These are phyloP conservation scores for Drosophila micromelanica DNA, from an alignment of 1,140 invertebrate genomes.

Conservation along the genomic window DNA sequence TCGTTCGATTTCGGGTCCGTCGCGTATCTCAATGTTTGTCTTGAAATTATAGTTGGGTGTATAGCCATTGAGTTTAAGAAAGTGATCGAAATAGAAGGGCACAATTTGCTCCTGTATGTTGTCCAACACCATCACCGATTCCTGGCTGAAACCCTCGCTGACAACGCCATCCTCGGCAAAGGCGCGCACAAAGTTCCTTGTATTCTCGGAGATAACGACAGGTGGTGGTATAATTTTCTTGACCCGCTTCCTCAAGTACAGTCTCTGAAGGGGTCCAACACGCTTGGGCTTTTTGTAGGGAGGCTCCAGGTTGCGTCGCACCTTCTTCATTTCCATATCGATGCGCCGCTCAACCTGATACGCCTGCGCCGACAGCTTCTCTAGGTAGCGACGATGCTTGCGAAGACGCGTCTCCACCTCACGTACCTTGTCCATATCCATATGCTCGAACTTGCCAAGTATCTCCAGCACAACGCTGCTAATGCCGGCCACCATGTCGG, in stretches of 20 bases:
- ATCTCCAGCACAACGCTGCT: slow-evolving; percentile 68
- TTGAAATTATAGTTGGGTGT: slow-evolving; percentile 82
- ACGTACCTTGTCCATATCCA: slow-evolving; percentile 59
- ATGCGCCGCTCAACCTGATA: slow-evolving; percentile 75
- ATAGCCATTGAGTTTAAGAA: slow-evolving; percentile 79
- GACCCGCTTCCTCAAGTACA: slow-evolving; percentile 52
- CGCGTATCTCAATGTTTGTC: slow-evolving; percentile 72
- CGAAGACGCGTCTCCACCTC: slow-evolving; percentile 55
- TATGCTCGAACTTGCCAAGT: slow-evolving; percentile 63
- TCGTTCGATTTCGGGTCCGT: slow-evolving; percentile 67
- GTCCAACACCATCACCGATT: slow-evolving; percentile 57
- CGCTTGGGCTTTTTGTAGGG: slow-evolving; percentile 64
- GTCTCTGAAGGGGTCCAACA: slow-evolving; percentile 56
- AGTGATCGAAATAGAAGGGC: slow-evolving; percentile 83
- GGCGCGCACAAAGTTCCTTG: slow-evolving; percentile 69
- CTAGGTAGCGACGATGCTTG: slow-evolving; percentile 51
- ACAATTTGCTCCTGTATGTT: slow-evolving; percentile 77
- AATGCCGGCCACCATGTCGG: slow-evolving; percentile 76
- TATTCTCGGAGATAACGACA: slow-evolving; percentile 60
- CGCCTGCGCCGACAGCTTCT: slow-evolving; percentile 69
- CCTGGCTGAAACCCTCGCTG: slow-evolving; percentile 39
- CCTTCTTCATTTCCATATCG: slow-evolving; percentile 75
- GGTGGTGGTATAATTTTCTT: slow-evolving; percentile 28
- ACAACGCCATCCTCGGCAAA: slow-evolving; percentile 67
- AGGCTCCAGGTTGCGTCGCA: slow-evolving; percentile 72